These are phyloP conservation scores for Eupithecia dodoneata DNA, from an alignment of 2,888 invertebrate genomes.

Conservation along the genomic window DNA sequence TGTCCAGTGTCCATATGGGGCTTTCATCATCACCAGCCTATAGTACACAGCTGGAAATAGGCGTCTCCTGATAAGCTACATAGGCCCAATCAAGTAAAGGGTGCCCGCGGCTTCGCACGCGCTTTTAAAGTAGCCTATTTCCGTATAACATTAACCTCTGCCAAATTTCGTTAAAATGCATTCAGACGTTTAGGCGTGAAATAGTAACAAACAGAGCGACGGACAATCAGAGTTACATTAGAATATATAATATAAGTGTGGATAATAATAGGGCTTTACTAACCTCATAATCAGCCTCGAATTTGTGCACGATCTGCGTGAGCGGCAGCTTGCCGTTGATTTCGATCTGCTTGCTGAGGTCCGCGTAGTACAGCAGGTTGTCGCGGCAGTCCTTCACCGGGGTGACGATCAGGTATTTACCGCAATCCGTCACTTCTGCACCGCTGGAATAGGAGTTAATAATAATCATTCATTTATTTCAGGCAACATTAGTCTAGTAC, in stretches of 20 bases:
- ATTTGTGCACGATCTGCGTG: conserved; percentile 92
- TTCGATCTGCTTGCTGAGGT: conserved; percentile 86
- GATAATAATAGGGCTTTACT: conserved; percentile 35
- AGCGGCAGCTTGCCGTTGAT: conserved; percentile 87
- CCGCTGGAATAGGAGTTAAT: conserved; percentile 81
- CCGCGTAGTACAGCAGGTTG: conserved; percentile 94
- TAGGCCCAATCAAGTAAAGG: background rate
- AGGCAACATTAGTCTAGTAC: no score
- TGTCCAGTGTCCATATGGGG: background rate
- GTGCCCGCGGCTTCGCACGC: no score
- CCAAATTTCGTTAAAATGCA: no score
- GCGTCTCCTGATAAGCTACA: background rate
- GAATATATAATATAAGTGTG: no score
- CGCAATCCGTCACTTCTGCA: conserved; percentile 95
- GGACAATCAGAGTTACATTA: no score
- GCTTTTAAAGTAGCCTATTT: no score
- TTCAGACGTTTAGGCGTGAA: no score
- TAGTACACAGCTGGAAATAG: background rate
- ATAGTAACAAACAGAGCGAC: no score
- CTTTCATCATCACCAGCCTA: background rate
- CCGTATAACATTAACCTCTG: no score
- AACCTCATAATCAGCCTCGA: conserved; percentile 97
- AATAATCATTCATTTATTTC: no score
- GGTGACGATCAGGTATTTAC: conserved; percentile 92
- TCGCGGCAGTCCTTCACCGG: conserved; percentile 95